Evolutionary conservation across 2,888 invertebrate species (phyloP), one percentile per base, ranked within the genome.

Genomic region (Malachius bipustulatus): DNA sequence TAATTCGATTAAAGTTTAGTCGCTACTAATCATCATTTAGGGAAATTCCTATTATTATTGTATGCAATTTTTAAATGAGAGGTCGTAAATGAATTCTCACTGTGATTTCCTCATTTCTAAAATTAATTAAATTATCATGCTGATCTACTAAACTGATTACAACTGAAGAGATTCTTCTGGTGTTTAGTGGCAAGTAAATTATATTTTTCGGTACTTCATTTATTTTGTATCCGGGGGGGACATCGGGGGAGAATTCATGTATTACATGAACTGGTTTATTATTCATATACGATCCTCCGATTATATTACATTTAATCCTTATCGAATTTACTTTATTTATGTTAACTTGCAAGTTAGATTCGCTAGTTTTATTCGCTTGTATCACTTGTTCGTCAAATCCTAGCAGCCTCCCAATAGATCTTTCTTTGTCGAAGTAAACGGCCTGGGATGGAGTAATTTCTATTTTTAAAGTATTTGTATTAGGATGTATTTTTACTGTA

Each of bases 201-300:
- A 55, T 43, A 43, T 53, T 50, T 42, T 34, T 40, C 10, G 55
- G 55, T 16, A 49, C 47, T 40, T 54, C 52, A 32, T 51, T 46
- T 33, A 57, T 51, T 42, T 54, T 54, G 50, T 54, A 58, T 9
- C 56, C 59, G 15, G 56, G 51, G 19, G 49, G 45, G 6, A 50
- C 50, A 27, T 38, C 42, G 6, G 49, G 47, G 4, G 48, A 49
- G 47, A 59, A 59, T 44, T 56, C 51, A 37, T 56, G 51, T 15
- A 59, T 43, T 3, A 52, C 54, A 38, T 60, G 55, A 3, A 44
- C 44, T 19, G 38, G 43, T 14, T 42, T 40, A 11, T 47, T 47
- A 37, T 49, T 47, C 1, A 46, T 16, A 34, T 45, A 55, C 12
- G 54, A 45, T 8, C 51, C 52, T 3, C 37, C 26, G 1, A 43